Percentiles rank a stretch among this genome's conserved stretches.
Conservation (phyloP, 2,797 vertebrate species). For the Danio jaintianensis region DNA sequence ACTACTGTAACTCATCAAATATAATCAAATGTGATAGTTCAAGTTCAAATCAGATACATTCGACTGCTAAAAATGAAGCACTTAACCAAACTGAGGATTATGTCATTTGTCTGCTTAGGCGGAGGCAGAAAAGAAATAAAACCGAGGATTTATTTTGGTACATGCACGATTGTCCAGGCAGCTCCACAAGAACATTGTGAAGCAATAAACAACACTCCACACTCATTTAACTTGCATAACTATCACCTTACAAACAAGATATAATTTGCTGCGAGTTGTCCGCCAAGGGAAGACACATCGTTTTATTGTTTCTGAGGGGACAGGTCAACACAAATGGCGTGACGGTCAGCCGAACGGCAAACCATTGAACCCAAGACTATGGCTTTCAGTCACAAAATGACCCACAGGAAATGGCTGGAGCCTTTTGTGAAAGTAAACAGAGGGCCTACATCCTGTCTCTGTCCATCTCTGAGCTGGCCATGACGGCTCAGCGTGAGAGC, state of each 20-base stretch:
- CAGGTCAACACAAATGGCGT: conserved; percentile 27
- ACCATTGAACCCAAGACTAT: conserved; percentile 54
- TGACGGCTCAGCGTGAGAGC: conserved; percentile 7
- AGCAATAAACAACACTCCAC: conserved; percentile 8
- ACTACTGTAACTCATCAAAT: not conserved
- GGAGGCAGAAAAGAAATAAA: not conserved
- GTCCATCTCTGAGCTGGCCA: conserved; percentile 42
- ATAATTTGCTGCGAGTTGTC: conserved; percentile 24
- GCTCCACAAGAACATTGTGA: conserved; percentile 3
- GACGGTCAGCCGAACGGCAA: conserved; percentile 32
- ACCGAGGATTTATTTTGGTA: conserved; percentile 11
- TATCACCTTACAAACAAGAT: conserved; percentile 37
- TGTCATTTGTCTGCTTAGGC: not conserved
- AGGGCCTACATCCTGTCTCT: conserved; percentile 59
- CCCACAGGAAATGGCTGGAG: conserved; percentile 64
- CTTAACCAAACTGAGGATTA: not conserved
- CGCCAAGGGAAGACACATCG: not conserved
- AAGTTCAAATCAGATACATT: not conserved
- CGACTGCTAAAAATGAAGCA: not conserved
- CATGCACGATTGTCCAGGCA: not conserved
- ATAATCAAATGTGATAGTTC: not conserved
- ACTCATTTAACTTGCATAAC: conserved; percentile 3
- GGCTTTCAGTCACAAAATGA: conserved; percentile 57
- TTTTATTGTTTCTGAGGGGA: conserved; percentile 15
- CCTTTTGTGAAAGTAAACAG: conserved; percentile 58